Evolutionary conservation across 2,888 invertebrate genomes (phyloP).

Genomic region (Aspidapion aeneum): DNA sequence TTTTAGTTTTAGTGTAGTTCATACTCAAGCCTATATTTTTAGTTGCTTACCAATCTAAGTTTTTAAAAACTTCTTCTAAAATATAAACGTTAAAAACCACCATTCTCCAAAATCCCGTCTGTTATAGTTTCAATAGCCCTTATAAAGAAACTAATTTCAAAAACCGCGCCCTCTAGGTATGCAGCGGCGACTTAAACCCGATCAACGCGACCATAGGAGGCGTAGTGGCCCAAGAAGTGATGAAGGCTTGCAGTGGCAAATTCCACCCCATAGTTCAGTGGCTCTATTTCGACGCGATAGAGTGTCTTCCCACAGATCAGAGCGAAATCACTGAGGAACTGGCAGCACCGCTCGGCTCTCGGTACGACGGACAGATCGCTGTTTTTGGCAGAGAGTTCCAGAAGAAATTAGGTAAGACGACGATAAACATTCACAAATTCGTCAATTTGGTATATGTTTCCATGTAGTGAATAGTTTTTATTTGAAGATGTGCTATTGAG

Average conservation of each 20-base stretch:
- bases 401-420: constrained; percentile 61
- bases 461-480: too few relatives aligned
- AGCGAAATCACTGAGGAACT: constrained; percentile 65
- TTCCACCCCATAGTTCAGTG: constrained; percentile 92
- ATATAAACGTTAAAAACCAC: too few relatives aligned
- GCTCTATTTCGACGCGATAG: constrained; percentile 94
- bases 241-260: constrained; percentile 97
- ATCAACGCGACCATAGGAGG: constrained; percentile 95
- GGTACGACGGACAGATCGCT: constrained; percentile 89
- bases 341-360: constrained; percentile 65
- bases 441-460: too few relatives aligned
- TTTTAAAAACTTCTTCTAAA: too few relatives aligned
- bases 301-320: constrained; percentile 77
- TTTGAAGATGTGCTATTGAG: too few relatives aligned
- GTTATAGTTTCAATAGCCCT: too few relatives aligned
- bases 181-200: constrained; percentile 79
- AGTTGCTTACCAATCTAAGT: too few relatives aligned
- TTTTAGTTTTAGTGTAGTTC: too few relatives aligned
- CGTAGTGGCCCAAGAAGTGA: constrained; percentile 96
- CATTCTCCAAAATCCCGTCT: too few relatives aligned
- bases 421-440: neutral
- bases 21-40: too few relatives aligned
- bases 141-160: too few relatives aligned
- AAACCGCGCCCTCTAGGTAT: constrained; percentile 40
- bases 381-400: constrained; percentile 93